phyloP scores from a whole-genome alignment of 2,888 invertebrate genomes.

The Chrysina gloriosa region DNA sequence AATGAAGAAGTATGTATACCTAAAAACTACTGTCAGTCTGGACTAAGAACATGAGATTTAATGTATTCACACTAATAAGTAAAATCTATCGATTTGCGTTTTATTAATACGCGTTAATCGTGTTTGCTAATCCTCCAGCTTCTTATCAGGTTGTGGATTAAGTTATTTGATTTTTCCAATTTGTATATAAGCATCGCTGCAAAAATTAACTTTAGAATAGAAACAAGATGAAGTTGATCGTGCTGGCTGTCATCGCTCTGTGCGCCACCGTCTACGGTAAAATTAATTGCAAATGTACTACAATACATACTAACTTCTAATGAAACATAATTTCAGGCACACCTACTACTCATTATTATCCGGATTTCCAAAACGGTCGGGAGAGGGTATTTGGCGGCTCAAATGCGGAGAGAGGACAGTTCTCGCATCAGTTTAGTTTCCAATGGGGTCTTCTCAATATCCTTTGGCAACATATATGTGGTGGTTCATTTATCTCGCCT shows the following conservation, averaged over 20 bases:
- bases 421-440: constrained; percentile 61
- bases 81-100: too few species aligned
- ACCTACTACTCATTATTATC: background rate
- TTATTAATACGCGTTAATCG: background rate
- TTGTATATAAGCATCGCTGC: background rate
- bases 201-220: background rate
- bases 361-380: constrained; percentile 10
- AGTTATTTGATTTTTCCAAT: background rate
- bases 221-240: constrained; percentile 12
- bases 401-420: constrained; percentile 54
- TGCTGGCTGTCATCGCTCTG: constrained; percentile 16
- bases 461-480: constrained; percentile 62
- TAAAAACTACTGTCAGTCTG: too few species aligned
- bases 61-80: too few species aligned
- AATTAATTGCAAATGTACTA: background rate
- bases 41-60: too few species aligned
- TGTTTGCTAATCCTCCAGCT: too few species aligned
- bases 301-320: background rate
- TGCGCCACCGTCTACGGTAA: constrained; percentile 27
- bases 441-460: constrained; percentile 55
- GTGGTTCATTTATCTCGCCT: constrained; percentile 61
- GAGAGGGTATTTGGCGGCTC: constrained; percentile 45
- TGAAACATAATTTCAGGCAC: background rate
- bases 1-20: too few species aligned
- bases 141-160: background rate